Conservation (phyloP, 2,888 invertebrate species). For the Digitonthophagus gazella region DNA sequence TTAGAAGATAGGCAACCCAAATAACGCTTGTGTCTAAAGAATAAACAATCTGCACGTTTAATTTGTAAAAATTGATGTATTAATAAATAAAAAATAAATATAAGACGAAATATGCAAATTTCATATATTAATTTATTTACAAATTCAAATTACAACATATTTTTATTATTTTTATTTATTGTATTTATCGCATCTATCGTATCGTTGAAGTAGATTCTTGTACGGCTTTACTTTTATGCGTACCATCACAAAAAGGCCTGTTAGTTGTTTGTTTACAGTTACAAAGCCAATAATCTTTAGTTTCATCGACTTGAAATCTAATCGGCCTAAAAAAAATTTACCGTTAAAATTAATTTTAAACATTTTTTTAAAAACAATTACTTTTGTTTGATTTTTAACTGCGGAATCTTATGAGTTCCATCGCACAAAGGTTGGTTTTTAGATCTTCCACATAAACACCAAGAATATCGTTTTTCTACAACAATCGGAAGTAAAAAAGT, state of each 20-base stretch:
- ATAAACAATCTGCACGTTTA: too few relatives aligned
- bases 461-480: conserved; percentile 72
- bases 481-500: neutral
- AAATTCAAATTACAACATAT: neutral
- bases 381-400: conserved; percentile 71
- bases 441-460: conserved; percentile 95
- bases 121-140: neutral
- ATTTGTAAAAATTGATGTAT: too few relatives aligned
- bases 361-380: conserved; percentile 40
- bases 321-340: conserved; percentile 63
- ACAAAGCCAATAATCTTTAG: conserved; percentile 94
- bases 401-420: conserved; percentile 79
- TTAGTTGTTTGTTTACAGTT: conserved; percentile 95
- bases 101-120: too few relatives aligned
- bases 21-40: too few relatives aligned
- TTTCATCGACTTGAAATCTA: conserved; percentile 78
- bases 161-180: conserved; percentile 2
- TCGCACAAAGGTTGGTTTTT: conserved; percentile 94
- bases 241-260: conserved; percentile 95
- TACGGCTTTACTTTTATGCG: conserved; percentile 75
- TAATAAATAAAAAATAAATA: too few relatives aligned
- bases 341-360: neutral
- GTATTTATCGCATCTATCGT: too few relatives aligned
- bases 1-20: too few relatives aligned
- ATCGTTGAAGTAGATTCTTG: conserved; percentile 54